A percentile compares a stretch with the other conserved stretches of the same genome.
phyloP scores from a whole-genome alignment of 2,797 vertebrate genomes.

The Discoglossus pictus region DNA sequence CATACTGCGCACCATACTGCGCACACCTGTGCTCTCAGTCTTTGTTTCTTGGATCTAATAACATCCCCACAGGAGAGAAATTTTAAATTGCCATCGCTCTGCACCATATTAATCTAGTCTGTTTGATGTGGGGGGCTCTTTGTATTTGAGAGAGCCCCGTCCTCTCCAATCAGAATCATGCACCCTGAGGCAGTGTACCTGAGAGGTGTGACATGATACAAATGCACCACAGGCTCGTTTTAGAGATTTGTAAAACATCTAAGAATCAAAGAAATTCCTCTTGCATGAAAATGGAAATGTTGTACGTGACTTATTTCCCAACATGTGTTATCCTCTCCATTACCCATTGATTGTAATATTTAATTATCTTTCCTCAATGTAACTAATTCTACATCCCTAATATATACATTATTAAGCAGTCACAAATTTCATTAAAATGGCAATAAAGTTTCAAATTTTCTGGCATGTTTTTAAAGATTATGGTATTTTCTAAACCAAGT shows the following conservation, averaged over 20 bases:
- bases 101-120: constrained; percentile 34
- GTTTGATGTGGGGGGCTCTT: constrained; percentile 30
- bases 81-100: constrained; percentile 24
- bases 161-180: constrained; percentile 43
- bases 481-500: too few species aligned
- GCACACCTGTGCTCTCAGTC: too few species aligned
- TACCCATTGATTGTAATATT: too few species aligned
- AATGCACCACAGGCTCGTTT: constrained; percentile 10
- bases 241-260: constrained; percentile 44
- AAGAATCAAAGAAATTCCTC: constrained; percentile 38
- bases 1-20: too few species aligned
- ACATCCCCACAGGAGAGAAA: constrained; percentile 11
- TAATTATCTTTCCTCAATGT: too few species aligned
- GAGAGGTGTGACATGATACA: constrained; percentile 10
- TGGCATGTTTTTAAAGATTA: too few species aligned
- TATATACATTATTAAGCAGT: too few species aligned
- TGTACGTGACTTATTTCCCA: constrained; percentile 28
- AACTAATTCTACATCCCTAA: too few species aligned
- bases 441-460: too few species aligned
- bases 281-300: constrained; percentile 21
- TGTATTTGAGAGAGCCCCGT: constrained; percentile 25
- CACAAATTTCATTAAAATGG: too few species aligned
- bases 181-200: constrained; percentile 32
- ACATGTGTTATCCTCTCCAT: too few species aligned
- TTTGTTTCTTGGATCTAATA: not conserved